Base-by-base conservation (phyloP, 2,888 invertebrate genomes). In the Dolomedes plantarius region DNA sequence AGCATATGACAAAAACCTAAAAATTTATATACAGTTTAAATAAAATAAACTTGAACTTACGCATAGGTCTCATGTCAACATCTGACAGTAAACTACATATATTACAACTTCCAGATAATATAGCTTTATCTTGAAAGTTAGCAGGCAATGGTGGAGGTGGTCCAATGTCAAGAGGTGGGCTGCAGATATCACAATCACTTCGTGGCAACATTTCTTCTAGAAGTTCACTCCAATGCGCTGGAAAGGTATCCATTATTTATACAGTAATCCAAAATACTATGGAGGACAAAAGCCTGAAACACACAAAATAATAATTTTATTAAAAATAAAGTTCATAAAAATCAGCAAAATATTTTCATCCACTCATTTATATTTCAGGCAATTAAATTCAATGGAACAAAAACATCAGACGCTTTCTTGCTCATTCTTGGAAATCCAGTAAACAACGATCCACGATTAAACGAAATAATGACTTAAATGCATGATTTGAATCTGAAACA, bases 131-230 rank as follows among this genome's bases (percentile, higher is more conserved):
- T 71, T 86, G 86, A 71, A 86, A 86, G 36, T 69, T 86, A 13
- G 86, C 80, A 29, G 86, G 86, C 7, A 86, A 28, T n/a, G 86
- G 86, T 13, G 86, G 86, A 29, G 86, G 86, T 6, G 79, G 86
- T 5, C 86, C 86, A 46, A 86, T 86, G 19, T 79, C 86, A 13
- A 79, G 28, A 9, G 86, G 86, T 31, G 86, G 86, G 11, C 79
- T 74, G 23, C 86, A 86, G 19, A 86, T 71, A 36, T 86, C 86
- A 39, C 86, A 86, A 16, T 86, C 86, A 75, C 65, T 86, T 46
- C 71, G 64, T 11, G 86, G 86, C 41, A 86, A 39, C 80, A 86
- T 80, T 62, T 86, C 86, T 71, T 80, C 79, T 36, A 80, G 23
- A 29, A 86, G 65, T 62, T 86, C 79, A 69, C 86, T 86, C 86